Evolutionary conservation across 1,140 invertebrate species (phyloP).

Genomic region (Leptestheria dahalacensis): DNA sequence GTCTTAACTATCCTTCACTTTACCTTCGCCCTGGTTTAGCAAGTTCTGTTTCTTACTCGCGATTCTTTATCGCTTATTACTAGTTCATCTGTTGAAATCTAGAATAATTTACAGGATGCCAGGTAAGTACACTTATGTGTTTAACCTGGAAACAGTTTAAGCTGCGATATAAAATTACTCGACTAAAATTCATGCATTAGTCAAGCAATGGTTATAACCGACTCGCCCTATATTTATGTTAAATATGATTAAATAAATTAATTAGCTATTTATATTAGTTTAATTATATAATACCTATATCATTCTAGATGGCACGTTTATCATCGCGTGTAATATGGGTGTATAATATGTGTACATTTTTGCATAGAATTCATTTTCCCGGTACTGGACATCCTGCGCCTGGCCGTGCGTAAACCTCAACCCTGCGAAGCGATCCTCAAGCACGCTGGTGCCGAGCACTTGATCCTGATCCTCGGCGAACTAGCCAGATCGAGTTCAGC

Average conservation of each 20-base stretch:
- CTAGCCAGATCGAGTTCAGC: slow-evolving; percentile 26
- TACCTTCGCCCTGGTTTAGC: too few relatives aligned
- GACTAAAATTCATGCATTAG: not conserved
- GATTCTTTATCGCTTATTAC: too few relatives aligned
- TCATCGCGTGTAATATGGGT: not conserved
- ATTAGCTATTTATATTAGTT: slow-evolving; percentile 17
- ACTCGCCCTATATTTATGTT: too few relatives aligned
- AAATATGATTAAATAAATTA: not conserved
- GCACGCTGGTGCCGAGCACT: slow-evolving; percentile 17
- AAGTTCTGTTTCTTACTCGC: too few relatives aligned
- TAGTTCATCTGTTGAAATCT: too few relatives aligned
- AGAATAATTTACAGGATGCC: too few relatives aligned
- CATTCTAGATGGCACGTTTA: not conserved
- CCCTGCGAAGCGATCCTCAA: slow-evolving; percentile 37
- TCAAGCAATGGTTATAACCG: too few relatives aligned
- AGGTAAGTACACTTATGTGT: too few relatives aligned
- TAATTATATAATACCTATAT: slow-evolving; percentile 4
- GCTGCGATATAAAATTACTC: not conserved
- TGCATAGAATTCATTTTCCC: slow-evolving; percentile 64
- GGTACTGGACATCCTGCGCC: slow-evolving; percentile 62
- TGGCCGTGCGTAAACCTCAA: slow-evolving; percentile 49
- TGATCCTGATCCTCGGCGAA: slow-evolving; percentile 22
- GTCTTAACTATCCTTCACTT: too few relatives aligned
- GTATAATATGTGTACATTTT: slow-evolving; percentile 10
- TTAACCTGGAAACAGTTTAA: too few relatives aligned